Conservation (phyloP, 2,113 vertebrate genomes). For the Phylloscopus whistleri region DNA sequence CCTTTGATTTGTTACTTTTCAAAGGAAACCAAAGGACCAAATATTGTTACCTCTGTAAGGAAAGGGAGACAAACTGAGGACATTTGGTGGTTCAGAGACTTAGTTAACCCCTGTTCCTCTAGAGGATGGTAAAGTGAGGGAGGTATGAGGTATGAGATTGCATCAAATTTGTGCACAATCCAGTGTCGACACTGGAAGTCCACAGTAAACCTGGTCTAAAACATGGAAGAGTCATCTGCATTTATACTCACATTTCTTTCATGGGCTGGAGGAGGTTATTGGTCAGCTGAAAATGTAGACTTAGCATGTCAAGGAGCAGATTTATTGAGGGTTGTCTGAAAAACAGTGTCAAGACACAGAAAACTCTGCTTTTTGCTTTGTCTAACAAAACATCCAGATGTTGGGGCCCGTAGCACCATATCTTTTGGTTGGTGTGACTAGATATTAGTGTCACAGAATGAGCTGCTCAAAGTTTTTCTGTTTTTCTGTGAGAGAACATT, state of each 20-base stretch:
- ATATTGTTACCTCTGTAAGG: not conserved
- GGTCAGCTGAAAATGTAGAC: not conserved
- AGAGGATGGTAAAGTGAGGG: not conserved
- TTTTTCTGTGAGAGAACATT: not conserved
- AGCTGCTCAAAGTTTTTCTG: not conserved
- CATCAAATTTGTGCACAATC: fast-evolving
- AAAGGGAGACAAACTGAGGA: not conserved
- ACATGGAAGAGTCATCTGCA: not conserved
- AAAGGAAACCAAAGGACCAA: not conserved
- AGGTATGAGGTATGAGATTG: not conserved
- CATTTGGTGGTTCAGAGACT: not conserved
- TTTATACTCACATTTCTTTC: not conserved
- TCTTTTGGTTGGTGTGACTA: not conserved
- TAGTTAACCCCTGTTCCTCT: not conserved
- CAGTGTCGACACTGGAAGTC: not conserved
- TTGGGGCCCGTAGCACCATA: not conserved
- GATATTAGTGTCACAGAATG: not conserved
- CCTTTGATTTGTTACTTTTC: not conserved
- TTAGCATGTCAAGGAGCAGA: not conserved
- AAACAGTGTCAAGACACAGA: not conserved
- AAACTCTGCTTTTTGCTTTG: not conserved
- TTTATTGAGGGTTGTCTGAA: not conserved
- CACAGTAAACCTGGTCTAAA: not conserved
- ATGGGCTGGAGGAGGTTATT: not conserved
- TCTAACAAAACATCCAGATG: not conserved